These are phyloP conservation scores for Axea sp. DNA, from an alignment of 2,888 invertebrate genomes.

Conservation along the genomic window DNA sequence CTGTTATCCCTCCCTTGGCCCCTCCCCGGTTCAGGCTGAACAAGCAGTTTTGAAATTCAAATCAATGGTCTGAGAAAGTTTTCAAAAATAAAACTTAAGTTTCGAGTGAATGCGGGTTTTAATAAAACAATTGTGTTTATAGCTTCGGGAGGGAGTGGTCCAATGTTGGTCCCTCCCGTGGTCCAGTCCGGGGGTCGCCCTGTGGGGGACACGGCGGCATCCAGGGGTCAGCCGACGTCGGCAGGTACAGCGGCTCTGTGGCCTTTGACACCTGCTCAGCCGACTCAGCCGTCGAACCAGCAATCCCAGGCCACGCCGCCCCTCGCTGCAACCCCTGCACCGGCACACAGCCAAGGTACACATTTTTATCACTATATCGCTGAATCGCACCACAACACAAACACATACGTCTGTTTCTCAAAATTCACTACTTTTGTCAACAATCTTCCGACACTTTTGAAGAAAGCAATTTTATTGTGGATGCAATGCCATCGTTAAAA, in stretches of 20 bases:
- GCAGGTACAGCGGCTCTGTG: constrained; percentile 77
- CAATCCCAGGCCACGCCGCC: constrained; percentile 75
- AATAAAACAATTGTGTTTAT: constrained; percentile 59
- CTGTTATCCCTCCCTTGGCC: too few relatives aligned
- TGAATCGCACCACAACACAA: too few relatives aligned
- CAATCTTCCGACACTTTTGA: too few relatives aligned
- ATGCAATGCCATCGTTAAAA: too few relatives aligned
- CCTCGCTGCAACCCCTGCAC: constrained; percentile 75
- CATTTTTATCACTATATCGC: too few relatives aligned
- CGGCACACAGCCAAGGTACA: constrained; percentile 76
- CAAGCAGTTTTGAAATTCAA: too few relatives aligned
- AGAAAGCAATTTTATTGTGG: too few relatives aligned
- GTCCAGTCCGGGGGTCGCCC: constrained; percentile 76
- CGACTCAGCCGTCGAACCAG: constrained; percentile 73
- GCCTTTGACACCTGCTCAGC: constrained; percentile 79
- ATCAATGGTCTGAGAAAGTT: too few relatives aligned
- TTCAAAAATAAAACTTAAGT: background rate
- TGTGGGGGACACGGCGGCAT: constrained; percentile 77
- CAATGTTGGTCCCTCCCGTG: constrained; percentile 79
- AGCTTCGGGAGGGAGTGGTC: constrained; percentile 79
- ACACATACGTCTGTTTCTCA: too few relatives aligned
- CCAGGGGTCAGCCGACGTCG: constrained; percentile 77
- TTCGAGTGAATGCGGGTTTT: constrained; percentile 1
- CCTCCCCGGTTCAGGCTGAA: too few relatives aligned
- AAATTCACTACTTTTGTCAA: too few relatives aligned